These are phyloP conservation scores for Ianthella basta DNA, from an alignment of 37 sponge, comb jelly and placozoan genomes.

Conservation along the genomic window DNA sequence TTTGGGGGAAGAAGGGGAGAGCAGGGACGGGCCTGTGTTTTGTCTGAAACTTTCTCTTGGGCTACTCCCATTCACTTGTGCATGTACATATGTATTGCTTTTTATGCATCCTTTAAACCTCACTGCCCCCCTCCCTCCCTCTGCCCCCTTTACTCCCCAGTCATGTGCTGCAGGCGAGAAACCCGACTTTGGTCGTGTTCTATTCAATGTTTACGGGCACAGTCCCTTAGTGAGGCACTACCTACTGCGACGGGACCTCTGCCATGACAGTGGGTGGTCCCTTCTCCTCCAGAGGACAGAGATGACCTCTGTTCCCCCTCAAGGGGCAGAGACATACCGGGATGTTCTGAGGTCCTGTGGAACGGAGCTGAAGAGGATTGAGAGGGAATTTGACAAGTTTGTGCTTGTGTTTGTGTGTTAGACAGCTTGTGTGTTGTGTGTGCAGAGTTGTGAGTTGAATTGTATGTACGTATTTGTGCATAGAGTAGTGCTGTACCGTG, in stretches of 20 bases:
- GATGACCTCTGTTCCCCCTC: slow-evolving; percentile 41
- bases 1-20: background rate
- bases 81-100: background rate
- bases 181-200: slow-evolving; percentile 63
- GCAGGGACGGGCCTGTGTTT: background rate
- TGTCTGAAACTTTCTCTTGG: background rate
- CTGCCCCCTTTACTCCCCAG: slow-evolving; percentile 11
- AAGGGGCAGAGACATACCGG: background rate
- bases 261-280: slow-evolving; percentile 24
- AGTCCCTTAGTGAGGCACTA: slow-evolving; percentile 83
- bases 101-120: background rate
- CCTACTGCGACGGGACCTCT: slow-evolving; percentile 26
- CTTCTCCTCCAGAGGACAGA: slow-evolving; percentile 68
- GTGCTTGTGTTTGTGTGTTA: background rate
- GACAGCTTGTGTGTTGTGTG: background rate
- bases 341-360: background rate
- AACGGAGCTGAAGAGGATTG: background rate
- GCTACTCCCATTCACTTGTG: background rate
- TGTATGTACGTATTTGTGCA: slow-evolving; percentile 16
- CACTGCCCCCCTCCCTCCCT: background rate
- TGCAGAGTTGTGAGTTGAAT: background rate
- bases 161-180: slow-evolving; percentile 37
- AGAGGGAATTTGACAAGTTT: slow-evolving; percentile 15
- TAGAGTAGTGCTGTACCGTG: no score
- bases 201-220: slow-evolving; percentile 73